These are phyloP conservation scores for Phoenicopterus ruber DNA, from an alignment of 2,113 vertebrate species.

Conservation along the genomic window DNA sequence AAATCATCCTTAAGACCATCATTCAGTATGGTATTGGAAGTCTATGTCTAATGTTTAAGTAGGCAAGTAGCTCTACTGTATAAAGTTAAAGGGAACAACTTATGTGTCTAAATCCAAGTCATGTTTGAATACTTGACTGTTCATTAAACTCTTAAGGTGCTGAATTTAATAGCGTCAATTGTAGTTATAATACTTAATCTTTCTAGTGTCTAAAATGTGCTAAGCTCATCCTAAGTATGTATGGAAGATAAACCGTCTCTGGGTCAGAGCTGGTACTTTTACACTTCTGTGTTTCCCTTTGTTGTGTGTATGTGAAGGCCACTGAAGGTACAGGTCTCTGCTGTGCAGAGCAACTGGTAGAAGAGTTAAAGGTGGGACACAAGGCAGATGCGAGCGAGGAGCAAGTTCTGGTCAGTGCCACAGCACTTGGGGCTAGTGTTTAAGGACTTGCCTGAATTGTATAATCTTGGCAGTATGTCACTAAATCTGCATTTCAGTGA, in stretches of 20 bases:
- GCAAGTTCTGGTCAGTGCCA: not conserved
- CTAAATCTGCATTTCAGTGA: not conserved
- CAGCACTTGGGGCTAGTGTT: not conserved
- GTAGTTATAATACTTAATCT: not conserved
- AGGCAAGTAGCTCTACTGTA: not conserved
- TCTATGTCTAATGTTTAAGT: not conserved
- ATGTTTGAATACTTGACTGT: not conserved
- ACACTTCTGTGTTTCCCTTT: not conserved
- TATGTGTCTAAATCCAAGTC: not conserved
- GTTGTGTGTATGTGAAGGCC: not conserved
- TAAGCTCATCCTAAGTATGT: accelerated
- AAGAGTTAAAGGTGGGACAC: not conserved
- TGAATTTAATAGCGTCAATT: not conserved
- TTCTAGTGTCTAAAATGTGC: not conserved
- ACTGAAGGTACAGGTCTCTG: not conserved
- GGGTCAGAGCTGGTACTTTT: not conserved
- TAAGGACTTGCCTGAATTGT: not conserved
- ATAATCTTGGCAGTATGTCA: not conserved
- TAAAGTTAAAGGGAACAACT: not conserved
- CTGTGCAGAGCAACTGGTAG: not conserved
- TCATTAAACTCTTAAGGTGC: not conserved
- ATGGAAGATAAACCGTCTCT: not conserved
- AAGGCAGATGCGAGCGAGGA: not conserved
- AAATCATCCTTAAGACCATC: not conserved
- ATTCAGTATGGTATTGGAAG: not conserved